phyloP scores from a whole-genome alignment of 1,140 invertebrate genomes.

The Brachionus asplanchnoidis region DNA sequence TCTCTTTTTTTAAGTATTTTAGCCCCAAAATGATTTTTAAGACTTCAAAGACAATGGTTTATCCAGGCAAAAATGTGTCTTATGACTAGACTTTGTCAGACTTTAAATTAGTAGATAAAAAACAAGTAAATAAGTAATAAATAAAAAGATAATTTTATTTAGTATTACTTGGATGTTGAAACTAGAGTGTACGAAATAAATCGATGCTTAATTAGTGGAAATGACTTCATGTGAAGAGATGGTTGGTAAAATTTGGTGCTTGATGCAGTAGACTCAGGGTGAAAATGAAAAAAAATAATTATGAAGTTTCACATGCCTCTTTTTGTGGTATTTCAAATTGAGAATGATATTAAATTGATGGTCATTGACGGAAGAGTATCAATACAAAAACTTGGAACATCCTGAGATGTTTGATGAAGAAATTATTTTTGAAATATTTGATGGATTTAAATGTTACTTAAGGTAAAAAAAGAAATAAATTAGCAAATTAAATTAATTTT shows the following conservation, averaged over 20 bases:
- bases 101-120: background rate
- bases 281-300: slow-evolving; percentile 28
- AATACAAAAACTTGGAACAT: background rate
- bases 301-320: slow-evolving; percentile 39
- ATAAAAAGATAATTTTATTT: background rate
- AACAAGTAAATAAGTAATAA: background rate
- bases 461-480: background rate
- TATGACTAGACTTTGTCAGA: background rate
- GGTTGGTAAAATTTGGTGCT: background rate
- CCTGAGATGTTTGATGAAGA: background rate
- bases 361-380: background rate
- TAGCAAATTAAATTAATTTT: background rate
- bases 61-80: background rate
- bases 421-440: background rate
- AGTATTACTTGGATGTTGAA: background rate
- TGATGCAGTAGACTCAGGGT: slow-evolving; percentile 20
- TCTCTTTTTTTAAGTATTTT: background rate
- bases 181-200: slow-evolving; percentile 1
- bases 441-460: slow-evolving; percentile 1
- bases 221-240: background rate
- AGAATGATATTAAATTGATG: slow-evolving; percentile 17
- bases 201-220: background rate
- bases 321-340: slow-evolving; percentile 21
- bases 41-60: background rate
- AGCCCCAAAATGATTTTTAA: background rate